Conservation (phyloP, 2,888 invertebrate genomes). For the Ennomos erosarius region DNA sequence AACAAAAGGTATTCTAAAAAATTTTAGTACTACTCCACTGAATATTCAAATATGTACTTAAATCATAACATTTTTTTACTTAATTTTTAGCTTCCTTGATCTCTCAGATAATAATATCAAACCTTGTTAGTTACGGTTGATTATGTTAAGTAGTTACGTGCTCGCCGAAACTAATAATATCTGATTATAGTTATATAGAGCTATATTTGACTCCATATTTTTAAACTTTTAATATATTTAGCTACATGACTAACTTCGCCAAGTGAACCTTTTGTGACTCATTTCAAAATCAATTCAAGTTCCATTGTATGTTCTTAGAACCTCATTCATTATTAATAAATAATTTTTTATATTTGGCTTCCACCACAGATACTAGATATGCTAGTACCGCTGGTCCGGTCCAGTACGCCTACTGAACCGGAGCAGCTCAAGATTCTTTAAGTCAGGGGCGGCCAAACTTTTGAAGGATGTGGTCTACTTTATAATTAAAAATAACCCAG, state of each 20-base stretch:
- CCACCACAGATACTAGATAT: too few species aligned
- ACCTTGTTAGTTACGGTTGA: too few species aligned
- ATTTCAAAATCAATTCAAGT: slow-evolving; percentile 50
- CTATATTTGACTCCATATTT: slow-evolving; percentile 8
- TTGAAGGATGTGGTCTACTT: too few species aligned
- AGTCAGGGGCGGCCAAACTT: too few species aligned
- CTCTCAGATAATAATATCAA: slow-evolving; percentile 8
- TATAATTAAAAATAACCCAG: too few species aligned
- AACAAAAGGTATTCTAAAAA: too few species aligned
- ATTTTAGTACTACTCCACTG: too few species aligned
- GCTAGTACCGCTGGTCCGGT: too few species aligned
- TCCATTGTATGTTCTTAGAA: slow-evolving; percentile 62
- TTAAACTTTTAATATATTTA: slow-evolving; percentile 2
- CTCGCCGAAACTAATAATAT: neutral
- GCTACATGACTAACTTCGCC: slow-evolving; percentile 1
- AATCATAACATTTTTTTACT: slow-evolving; percentile 5
- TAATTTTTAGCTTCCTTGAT: slow-evolving; percentile 16
- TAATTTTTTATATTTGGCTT: slow-evolving; percentile 57
- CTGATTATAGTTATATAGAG: neutral
- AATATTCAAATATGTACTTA: neutral
- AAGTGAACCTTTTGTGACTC: slow-evolving; percentile 29
- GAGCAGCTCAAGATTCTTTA: too few species aligned
- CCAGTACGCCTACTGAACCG: too few species aligned
- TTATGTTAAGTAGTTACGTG: neutral
- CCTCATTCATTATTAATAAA: slow-evolving; percentile 75